phyloP scores from a whole-genome alignment of 2,797 vertebrate species.

The Echiichthys vipera region DNA sequence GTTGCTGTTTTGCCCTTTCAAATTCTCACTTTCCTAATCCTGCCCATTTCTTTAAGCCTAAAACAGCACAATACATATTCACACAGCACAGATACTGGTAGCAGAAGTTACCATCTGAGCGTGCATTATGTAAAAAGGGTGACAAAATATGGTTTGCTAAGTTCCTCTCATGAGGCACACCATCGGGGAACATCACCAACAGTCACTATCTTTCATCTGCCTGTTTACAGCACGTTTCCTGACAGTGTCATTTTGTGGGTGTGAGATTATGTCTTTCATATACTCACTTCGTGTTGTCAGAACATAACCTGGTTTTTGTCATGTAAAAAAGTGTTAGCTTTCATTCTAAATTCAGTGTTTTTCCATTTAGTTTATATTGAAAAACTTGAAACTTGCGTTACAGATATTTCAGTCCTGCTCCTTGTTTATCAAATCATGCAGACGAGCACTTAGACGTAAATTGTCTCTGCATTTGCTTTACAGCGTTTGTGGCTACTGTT shows the following conservation, averaged over 20 bases:
- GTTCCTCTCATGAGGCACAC: not conserved
- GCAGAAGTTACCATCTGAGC: not conserved
- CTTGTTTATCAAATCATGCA: not conserved
- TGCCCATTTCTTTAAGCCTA: too few relatives aligned
- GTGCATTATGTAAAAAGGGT: not conserved
- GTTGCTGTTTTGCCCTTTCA: not conserved
- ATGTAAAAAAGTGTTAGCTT: not conserved
- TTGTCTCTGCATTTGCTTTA: not conserved
- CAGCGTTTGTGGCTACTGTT: not conserved
- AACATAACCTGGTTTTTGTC: not conserved
- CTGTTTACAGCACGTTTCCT: constrained; percentile 27
- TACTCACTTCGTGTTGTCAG: not conserved
- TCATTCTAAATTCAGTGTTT: not conserved
- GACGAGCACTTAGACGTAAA: not conserved
- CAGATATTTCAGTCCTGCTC: not conserved
- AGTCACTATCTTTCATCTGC: not conserved
- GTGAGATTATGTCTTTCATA: constrained; percentile 2
- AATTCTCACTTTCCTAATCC: not conserved
- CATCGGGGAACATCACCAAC: not conserved
- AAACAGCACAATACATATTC: too few relatives aligned
- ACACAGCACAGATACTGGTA: not conserved
- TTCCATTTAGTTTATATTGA: not conserved
- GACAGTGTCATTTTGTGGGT: constrained; percentile 16
- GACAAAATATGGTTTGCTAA: constrained; percentile 12
- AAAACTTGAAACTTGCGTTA: not conserved